Evolutionary conservation across 1,140 invertebrate species (phyloP), one percentile per base, ranked within the genome.

Genomic region (Zaprionus gabonicus): DNA sequence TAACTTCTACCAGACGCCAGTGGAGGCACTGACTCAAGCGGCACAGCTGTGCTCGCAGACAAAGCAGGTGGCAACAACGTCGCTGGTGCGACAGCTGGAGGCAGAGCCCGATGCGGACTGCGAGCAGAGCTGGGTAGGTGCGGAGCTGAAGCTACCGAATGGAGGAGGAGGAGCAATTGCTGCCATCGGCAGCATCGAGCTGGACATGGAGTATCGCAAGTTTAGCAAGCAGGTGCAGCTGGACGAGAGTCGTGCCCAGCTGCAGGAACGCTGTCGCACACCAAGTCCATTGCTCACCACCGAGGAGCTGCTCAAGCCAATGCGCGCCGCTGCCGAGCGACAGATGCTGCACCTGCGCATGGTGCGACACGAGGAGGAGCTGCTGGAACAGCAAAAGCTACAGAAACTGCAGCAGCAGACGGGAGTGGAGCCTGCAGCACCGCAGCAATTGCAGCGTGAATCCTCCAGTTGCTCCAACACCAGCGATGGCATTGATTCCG

Each of bases 401-500:
- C 49, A 56, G 2, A 60, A 70, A 5, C 55, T 38, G 12, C 58
- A 53, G n/a, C 44, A 65, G 4, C 51, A 70, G 28, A 12, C 10
- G 10, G 46, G n/a, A 12, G 23, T 13, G 23, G 6, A 56, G 13
- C 25, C 51, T 27, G 1, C 10, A 20, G 44, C 68, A 5, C 36
- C 55, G 0, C 17, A 36, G 0, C 17, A 36, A 15, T 62, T 88
- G 5, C 64, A 82, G 9, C 75, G 91, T 2, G 84, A 91, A 27
- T 62, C 70, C 3, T 92, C 91, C 9, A 82, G 57, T 12, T 91
- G 84, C 36, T 92, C 91, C 10, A 92, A 92, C 49, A 92, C 90
- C 6, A 92, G 91, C 51, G 84, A 91, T 59, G 91, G 83, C 57
- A 91, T 92, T 10, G 91, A 92, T 25, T 92, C 91, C 0, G 91